Evolutionary conservation across 1,140 invertebrate species (phyloP), one percentile per base, ranked within the genome.

Genomic region (Uloborus diversus): DNA sequence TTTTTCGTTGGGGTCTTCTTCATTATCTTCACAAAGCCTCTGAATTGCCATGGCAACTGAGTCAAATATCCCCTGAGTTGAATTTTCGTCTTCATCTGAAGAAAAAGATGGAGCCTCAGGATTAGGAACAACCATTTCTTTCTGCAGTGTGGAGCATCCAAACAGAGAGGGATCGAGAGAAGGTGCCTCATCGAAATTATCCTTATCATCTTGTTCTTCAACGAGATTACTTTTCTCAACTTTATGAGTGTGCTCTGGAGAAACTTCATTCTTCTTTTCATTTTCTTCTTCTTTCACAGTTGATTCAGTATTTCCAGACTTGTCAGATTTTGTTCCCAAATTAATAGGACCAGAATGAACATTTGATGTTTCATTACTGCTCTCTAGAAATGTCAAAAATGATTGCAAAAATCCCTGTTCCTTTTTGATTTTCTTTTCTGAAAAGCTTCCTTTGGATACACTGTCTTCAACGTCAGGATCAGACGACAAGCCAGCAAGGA

Each of bases 71-170:
- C 71, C 73, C 25, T 81, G 80, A 28, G 56, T 66, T 11, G 71
- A 69, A 49, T 81, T 80, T 28, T 71, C 70, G 28, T 82, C 81
- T 56, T 82, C 81, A 61, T 82, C 79, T 35, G 81, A 82, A 9
- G 81, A 83, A 68, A 83, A 83, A 11, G 81, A 81, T n/a, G 81
- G 78, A 20, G 78, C 78, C 68, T 80, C 70, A 17, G 81, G 68
- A 42, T 78, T 81, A n/a, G 82, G 78, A 5, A 82, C 66, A 33
- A 80, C 68, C 65, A 81, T 68, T 49, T 71, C 68, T 59, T 81
- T 78, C 17, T 70, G 68, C 25, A 78, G 70, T 14, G 65, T 68
- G 4, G 56, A 59, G 51, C 71, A 69, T 9, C 59, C 66, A 35
- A 79, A 71, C 30, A 71, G 42, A 59, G 62, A 35, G 28, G 81